Evolutionary conservation across 2,113 vertebrate genomes (phyloP).

Genomic region (Lepisosteus osseus): DNA sequence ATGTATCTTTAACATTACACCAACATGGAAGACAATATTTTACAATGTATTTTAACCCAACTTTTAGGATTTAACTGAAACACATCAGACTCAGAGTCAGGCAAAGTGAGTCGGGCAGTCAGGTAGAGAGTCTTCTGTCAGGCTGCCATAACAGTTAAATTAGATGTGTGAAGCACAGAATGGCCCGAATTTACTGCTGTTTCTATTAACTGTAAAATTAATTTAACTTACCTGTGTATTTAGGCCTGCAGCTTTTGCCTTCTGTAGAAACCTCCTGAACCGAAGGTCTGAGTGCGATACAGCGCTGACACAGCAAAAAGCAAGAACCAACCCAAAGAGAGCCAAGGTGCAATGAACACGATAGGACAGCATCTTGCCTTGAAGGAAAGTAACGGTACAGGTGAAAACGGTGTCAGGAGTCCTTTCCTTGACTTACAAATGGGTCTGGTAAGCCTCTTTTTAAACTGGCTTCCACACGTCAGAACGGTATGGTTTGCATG

Average conservation of each 20-base stretch:
- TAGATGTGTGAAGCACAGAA: not conserved
- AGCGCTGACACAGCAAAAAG: constrained; percentile 66
- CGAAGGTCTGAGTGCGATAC: constrained; percentile 77
- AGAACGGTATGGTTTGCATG: constrained; percentile 23
- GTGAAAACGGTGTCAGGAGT: not conserved
- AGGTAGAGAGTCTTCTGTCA: constrained; percentile 46
- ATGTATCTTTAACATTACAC: too few species aligned
- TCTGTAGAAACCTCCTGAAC: constrained; percentile 82
- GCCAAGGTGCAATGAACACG: constrained; percentile 75
- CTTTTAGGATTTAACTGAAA: not conserved
- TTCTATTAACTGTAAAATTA: not conserved
- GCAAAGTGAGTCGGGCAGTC: not conserved
- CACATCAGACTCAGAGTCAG: not conserved
- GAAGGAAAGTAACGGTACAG: not conserved
- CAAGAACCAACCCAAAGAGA: constrained; percentile 72
- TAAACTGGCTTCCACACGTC: constrained; percentile 28
- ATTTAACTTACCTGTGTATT: constrained; percentile 66
- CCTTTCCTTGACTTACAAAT: constrained; percentile 11
- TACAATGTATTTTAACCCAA: not conserved
- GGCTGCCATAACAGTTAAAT: constrained; percentile 13
- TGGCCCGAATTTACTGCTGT: not conserved
- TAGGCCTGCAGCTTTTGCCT: constrained; percentile 73
- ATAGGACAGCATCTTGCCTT: constrained; percentile 66
- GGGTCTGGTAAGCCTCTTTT: constrained; percentile 42
- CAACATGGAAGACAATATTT: too few species aligned